Evolutionary conservation across 2,113 vertebrate species (phyloP).

Genomic region (Anser brachyrhynchus): DNA sequence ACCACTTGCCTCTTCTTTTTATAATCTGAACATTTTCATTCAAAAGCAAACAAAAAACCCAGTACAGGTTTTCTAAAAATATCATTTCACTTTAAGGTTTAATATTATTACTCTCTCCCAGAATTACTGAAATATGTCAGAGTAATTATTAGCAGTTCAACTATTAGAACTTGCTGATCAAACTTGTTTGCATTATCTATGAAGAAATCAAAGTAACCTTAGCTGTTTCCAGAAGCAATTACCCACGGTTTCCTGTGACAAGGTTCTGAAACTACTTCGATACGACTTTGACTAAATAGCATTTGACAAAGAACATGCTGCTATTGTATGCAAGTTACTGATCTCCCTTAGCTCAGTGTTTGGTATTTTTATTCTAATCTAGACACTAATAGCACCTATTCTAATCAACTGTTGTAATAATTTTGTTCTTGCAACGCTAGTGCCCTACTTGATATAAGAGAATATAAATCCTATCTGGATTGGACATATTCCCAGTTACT

Average conservation of each 20-base stretch:
- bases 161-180: neutral
- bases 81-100: neutral
- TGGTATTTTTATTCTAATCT: neutral
- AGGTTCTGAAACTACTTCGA: neutral
- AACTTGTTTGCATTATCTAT: neutral
- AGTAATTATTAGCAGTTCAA: neutral
- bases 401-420: neutral
- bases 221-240: neutral
- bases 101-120: neutral
- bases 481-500: neutral
- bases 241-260: neutral
- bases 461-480: neutral
- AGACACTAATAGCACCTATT: neutral
- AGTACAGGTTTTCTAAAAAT: neutral
- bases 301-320: neutral
- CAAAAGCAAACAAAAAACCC: neutral
- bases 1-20: neutral
- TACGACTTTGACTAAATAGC: neutral
- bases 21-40: neutral
- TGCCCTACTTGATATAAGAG: neutral
- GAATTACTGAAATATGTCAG: neutral
- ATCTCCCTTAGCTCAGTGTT: neutral
- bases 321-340: neutral
- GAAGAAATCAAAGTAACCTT: conserved; percentile 4
- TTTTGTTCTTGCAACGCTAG: neutral